These are phyloP conservation scores for Drosophila macrothrix DNA, from an alignment of 2,888 invertebrate genomes.

Conservation along the genomic window DNA sequence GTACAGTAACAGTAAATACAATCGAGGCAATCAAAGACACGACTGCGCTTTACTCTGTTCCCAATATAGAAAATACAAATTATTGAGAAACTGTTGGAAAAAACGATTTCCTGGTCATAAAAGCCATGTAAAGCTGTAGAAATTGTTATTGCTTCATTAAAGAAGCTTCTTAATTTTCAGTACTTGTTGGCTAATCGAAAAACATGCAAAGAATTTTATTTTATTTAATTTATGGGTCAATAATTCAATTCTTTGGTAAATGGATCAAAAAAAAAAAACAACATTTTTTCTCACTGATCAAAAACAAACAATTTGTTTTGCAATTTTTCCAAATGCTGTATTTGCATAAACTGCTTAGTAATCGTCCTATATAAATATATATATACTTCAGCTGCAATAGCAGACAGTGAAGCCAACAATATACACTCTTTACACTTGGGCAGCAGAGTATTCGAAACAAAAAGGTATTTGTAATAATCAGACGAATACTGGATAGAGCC, in stretches of 20 bases:
- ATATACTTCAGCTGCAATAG: background rate
- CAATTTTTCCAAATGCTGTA: background rate
- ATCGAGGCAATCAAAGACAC: constrained; percentile 31
- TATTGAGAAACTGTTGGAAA: background rate
- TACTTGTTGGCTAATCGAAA: background rate
- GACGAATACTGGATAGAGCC: background rate
- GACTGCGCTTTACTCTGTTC: background rate
- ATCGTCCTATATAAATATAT: background rate
- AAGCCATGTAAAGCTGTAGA: background rate
- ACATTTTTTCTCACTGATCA: background rate
- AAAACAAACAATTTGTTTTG: background rate
- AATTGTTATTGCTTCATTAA: background rate
- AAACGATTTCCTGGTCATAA: background rate
- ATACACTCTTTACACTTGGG: background rate
- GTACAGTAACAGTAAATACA: constrained; percentile 10
- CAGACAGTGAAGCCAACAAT: background rate
- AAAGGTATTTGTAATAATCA: background rate
- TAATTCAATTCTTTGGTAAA: background rate
- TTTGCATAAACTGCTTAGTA: background rate
- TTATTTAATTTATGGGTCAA: background rate
- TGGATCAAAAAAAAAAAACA: too few relatives aligned
- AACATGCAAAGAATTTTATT: background rate
- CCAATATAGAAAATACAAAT: too few relatives aligned
- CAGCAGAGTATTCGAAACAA: background rate
- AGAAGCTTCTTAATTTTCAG: background rate